Conservation (phyloP, 2,113 vertebrate species). For the Pristiophorus japonicus region DNA sequence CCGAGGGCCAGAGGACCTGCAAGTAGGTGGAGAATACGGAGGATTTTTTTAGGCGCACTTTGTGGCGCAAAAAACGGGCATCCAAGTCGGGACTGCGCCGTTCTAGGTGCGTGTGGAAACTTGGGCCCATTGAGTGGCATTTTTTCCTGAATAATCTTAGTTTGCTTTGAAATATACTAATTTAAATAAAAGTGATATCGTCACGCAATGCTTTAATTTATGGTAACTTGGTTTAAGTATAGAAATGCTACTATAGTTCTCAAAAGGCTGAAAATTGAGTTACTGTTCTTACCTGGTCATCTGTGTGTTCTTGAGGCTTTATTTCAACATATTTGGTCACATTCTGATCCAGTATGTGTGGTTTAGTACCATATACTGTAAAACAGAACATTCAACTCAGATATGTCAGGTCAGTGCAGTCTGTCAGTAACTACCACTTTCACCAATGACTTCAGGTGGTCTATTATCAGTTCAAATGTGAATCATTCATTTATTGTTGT, state of each 20-base stretch:
- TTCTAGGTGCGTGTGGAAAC: too few species aligned
- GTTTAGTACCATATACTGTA: constrained; percentile 68
- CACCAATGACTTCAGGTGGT: background rate
- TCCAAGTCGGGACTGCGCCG: too few species aligned
- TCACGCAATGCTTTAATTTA: background rate
- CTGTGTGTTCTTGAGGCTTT: constrained; percentile 49
- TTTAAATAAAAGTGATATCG: background rate
- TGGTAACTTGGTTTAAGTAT: background rate
- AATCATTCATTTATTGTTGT: background rate
- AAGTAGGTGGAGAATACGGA: too few species aligned
- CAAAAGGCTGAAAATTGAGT: background rate
- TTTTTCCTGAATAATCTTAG: background rate
- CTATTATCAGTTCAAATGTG: background rate
- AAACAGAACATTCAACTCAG: constrained; percentile 28
- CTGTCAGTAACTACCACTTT: background rate
- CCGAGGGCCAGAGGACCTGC: too few species aligned
- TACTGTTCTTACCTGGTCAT: constrained; percentile 59
- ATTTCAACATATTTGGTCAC: constrained; percentile 59
- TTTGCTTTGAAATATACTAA: background rate
- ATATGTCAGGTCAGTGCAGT: background rate
- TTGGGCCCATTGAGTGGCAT: too few species aligned
- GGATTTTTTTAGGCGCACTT: too few species aligned
- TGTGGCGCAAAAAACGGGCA: too few species aligned
- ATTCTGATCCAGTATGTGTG: constrained; percentile 58
- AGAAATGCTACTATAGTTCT: background rate